Conservation (phyloP, 2,113 vertebrate genomes). For the Trichomycterus rosablanca region DNA sequence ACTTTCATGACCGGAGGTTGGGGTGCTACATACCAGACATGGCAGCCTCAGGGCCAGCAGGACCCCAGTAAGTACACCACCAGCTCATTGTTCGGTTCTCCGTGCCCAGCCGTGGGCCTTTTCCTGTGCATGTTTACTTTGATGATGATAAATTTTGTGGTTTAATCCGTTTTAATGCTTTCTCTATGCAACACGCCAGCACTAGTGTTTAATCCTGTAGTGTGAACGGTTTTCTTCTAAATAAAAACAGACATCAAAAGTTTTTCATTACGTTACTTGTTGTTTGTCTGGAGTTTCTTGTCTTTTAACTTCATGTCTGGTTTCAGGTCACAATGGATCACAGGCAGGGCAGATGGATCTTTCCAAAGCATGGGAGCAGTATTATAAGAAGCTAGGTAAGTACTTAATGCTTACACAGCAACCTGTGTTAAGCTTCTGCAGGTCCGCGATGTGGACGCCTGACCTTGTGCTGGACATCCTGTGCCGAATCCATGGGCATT, state of each 20-base stretch:
- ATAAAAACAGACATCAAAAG: too few relatives aligned
- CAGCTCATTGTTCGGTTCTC: neutral
- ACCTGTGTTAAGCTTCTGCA: too few relatives aligned
- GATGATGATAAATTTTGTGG: neutral
- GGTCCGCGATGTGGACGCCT: too few relatives aligned
- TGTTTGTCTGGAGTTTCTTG: too few relatives aligned
- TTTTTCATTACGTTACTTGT: too few relatives aligned
- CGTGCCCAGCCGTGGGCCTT: neutral
- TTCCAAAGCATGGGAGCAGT: conserved; percentile 56
- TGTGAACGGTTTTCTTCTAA: too few relatives aligned
- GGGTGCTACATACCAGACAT: conserved; percentile 93
- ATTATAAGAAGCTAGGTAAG: conserved; percentile 65
- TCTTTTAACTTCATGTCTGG: too few relatives aligned
- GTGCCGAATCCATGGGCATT: too few relatives aligned
- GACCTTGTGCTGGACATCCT: too few relatives aligned
- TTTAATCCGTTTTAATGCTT: neutral
- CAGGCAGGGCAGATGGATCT: conserved; percentile 70
- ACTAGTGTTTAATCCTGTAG: neutral
- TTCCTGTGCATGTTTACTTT: neutral
- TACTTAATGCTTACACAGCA: too few relatives aligned
- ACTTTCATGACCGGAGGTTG: conserved; percentile 92
- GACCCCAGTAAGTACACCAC: conserved; percentile 81
- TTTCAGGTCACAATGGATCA: conserved; percentile 71
- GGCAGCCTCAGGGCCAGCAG: conserved; percentile 93
- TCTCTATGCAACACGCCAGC: neutral